phyloP scores from a whole-genome alignment of 2,888 invertebrate species.

The Drosophila birchii region DNA sequence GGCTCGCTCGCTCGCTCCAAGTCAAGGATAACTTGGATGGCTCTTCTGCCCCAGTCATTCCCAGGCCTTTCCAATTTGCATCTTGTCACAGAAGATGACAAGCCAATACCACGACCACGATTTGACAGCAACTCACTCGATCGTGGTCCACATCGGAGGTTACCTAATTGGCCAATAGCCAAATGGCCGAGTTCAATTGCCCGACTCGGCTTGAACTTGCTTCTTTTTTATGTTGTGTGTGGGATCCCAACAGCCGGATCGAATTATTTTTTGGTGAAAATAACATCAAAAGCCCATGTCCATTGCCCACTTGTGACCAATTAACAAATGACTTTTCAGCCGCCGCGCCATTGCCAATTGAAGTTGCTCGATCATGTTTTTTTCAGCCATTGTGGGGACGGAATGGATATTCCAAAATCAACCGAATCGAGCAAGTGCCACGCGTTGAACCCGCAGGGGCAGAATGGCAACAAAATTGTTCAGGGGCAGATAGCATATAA shows the following conservation, averaged over 20 bases:
- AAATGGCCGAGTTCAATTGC: constrained; percentile 66
- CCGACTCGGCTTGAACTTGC: constrained; percentile 44
- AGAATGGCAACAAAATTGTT: constrained; percentile 23
- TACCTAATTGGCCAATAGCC: constrained; percentile 60
- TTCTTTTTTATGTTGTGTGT: constrained; percentile 30
- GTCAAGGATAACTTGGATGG: constrained; percentile 60
- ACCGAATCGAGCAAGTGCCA: constrained; percentile 38
- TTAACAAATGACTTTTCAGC: constrained; percentile 68
- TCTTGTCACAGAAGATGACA: constrained; percentile 71
- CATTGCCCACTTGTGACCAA: constrained; percentile 62
- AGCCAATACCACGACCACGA: constrained; percentile 62
- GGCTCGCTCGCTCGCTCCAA: constrained; percentile 35
- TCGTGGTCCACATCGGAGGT: constrained; percentile 55
- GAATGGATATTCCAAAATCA: constrained; percentile 27
- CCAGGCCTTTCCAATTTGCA: constrained; percentile 69
- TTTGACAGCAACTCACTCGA: constrained; percentile 30
- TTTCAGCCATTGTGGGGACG: constrained; percentile 3
- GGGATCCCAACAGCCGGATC: constrained; percentile 36
- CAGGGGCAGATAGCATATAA: constrained; percentile 19
- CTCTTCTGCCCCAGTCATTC: constrained; percentile 58
- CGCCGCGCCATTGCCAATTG: constrained; percentile 53
- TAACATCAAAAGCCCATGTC: constrained; percentile 29
- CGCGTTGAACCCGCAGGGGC: constrained; percentile 47
- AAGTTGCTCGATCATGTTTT: constrained; percentile 34
- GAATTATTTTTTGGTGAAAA: constrained; percentile 37